These are phyloP conservation scores for Heliopora coerulea DNA, from an alignment of 92 coral and sea anemone genomes.

Conservation along the genomic window DNA sequence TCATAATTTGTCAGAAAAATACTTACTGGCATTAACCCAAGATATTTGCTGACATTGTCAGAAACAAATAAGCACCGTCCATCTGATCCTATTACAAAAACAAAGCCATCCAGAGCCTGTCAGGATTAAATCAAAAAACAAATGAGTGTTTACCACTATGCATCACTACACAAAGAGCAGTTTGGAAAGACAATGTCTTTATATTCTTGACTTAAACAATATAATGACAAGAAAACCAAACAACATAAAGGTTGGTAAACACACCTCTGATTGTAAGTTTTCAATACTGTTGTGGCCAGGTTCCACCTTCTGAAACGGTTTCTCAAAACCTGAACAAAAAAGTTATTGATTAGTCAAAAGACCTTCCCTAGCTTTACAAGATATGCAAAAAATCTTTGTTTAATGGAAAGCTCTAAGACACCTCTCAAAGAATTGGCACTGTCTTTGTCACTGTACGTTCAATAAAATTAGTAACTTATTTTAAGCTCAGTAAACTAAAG, in stretches of 20 bases:
- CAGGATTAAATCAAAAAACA: not conserved
- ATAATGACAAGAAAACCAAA: not conserved
- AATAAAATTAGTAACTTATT: too few species aligned
- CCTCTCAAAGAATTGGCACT: too few species aligned
- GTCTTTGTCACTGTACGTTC: too few species aligned
- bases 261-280: slow-evolving; percentile 8
- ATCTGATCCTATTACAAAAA: slow-evolving; percentile 93
- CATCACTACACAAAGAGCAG: not conserved
- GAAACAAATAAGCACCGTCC: slow-evolving; percentile 92
- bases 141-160: not conserved
- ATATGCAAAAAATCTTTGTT: too few species aligned
- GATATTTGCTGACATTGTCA: slow-evolving; percentile 80
- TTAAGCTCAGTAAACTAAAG: too few species aligned
- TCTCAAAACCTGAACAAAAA: not conserved
- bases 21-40: slow-evolving; percentile 94
- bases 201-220: not conserved
- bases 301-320: not conserved
- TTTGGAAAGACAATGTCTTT: not conserved
- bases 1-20: not conserved
- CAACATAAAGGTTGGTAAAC: not conserved
- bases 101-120: slow-evolving; percentile 98
- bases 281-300: slow-evolving; percentile 5
- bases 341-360: too few species aligned
- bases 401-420: too few species aligned
- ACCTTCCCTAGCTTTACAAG: too few species aligned